Percentiles rank a stretch among this genome's conserved stretches.
Evolutionary conservation across 2,888 invertebrate genomes (phyloP).

Genomic region (Steromphala cineraria): DNA sequence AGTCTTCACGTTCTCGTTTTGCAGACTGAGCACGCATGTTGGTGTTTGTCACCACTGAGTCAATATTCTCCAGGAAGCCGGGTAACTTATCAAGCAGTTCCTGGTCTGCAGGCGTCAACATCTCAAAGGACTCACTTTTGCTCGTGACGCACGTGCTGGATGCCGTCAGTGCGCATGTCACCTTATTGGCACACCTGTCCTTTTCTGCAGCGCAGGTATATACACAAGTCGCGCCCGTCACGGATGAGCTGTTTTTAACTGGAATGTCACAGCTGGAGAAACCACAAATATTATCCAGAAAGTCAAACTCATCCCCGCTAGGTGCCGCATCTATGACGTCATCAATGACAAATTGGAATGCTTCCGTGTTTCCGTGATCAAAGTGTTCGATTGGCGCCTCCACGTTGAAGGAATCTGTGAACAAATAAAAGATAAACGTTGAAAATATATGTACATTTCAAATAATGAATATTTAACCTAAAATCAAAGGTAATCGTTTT

Average conservation of each 20-base stretch:
- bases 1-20: neutral
- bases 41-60: neutral
- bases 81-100: neutral
- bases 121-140: neutral
- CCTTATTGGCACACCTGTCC: neutral
- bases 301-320: neutral
- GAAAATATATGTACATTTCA: neutral
- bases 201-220: neutral
- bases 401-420: neutral
- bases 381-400: neutral
- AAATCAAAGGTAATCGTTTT: neutral
- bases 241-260: neutral
- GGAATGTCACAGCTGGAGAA: neutral
- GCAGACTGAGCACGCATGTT: neutral
- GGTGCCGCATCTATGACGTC: slow-evolving; percentile 3
- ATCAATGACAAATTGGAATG: neutral
- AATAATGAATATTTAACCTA: neutral
- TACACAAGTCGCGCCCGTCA: neutral
- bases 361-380: neutral
- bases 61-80: neutral
- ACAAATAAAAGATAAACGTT: no score
- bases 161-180: neutral
- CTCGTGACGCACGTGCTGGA: neutral
- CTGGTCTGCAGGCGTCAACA: neutral
- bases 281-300: slow-evolving; percentile 8